phyloP scores from a whole-genome alignment of 1,140 invertebrate species.

The Philaenus spumarius region DNA sequence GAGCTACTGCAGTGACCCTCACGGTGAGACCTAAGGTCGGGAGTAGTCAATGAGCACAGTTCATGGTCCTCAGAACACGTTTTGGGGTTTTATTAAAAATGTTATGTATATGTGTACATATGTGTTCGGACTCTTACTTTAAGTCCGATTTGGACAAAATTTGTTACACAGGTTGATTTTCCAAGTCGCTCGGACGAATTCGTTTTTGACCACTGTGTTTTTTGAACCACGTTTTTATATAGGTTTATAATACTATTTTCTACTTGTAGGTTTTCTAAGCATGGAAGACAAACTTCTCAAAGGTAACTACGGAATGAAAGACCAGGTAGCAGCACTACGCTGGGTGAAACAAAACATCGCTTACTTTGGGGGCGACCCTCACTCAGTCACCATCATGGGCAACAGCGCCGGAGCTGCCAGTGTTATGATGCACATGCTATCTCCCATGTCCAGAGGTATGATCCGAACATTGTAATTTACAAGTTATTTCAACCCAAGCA shows the following conservation, averaged over 20 bases:
- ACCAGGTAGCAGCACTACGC: slow-evolving; percentile 61
- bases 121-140: not conserved
- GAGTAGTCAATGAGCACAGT: no score
- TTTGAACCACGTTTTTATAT: not conserved
- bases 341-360: slow-evolving; percentile 68
- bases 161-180: no score
- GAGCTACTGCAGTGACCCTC: no score
- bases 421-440: slow-evolving; percentile 58
- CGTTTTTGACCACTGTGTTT: no score
- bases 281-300: slow-evolving; percentile 53
- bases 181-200: no score
- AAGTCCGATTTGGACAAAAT: no score
- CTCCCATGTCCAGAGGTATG: slow-evolving; percentile 56
- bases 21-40: no score
- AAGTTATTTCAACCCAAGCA: no score
- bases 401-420: slow-evolving; percentile 61
- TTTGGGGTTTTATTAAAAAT: no score
- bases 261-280: slow-evolving; percentile 40
- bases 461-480: no score
- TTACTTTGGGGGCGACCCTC: slow-evolving; percentile 66
- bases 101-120: not conserved
- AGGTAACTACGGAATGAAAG: slow-evolving; percentile 70
- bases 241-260: no score
- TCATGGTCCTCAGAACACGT: no score
- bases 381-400: slow-evolving; percentile 58